A percentile compares a stretch with the other conserved stretches of the same genome.
These are phyloP conservation scores for Slavum lentiscoides DNA, from an alignment of 2,888 invertebrate species.

Conservation along the genomic window DNA sequence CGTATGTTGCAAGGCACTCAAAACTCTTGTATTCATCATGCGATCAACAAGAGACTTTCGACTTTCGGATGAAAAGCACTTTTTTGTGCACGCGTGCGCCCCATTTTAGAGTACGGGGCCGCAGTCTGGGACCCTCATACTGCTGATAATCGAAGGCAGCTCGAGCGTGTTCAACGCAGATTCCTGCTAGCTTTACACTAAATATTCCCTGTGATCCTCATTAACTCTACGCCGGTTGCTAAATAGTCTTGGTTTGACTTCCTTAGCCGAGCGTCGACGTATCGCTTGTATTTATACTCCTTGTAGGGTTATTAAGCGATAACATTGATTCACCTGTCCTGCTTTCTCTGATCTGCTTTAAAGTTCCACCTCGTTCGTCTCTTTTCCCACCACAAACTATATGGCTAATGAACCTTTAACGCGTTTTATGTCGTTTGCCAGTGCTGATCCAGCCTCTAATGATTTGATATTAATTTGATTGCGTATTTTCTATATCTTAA, in stretches of 20 bases:
- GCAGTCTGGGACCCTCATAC: constrained; percentile 10
- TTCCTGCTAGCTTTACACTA: not conserved
- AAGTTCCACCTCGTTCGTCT: too few species aligned
- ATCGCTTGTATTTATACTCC: not conserved
- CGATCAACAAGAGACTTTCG: not conserved
- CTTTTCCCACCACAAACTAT: too few species aligned
- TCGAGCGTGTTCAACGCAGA: constrained; percentile 1
- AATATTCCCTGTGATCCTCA: not conserved
- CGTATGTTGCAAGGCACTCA: not conserved
- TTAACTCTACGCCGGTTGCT: not conserved
- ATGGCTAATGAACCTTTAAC: not conserved
- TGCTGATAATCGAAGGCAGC: constrained; percentile 1
- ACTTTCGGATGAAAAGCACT: not conserved
- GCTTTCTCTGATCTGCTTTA: too few species aligned
- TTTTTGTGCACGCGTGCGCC: constrained; percentile 10
- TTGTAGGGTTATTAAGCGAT: not conserved
- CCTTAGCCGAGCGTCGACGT: too few species aligned
- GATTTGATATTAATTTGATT: too few species aligned
- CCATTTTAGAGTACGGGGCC: too few species aligned
- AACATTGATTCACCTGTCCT: too few species aligned
- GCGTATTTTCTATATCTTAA: too few species aligned
- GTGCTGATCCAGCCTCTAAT: too few species aligned
- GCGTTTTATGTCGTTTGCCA: too few species aligned
- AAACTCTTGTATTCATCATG: not conserved
- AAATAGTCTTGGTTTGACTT: not conserved